phyloP scores from a whole-genome alignment of 2,888 invertebrate species.

The Phyllotreta striolata region DNA sequence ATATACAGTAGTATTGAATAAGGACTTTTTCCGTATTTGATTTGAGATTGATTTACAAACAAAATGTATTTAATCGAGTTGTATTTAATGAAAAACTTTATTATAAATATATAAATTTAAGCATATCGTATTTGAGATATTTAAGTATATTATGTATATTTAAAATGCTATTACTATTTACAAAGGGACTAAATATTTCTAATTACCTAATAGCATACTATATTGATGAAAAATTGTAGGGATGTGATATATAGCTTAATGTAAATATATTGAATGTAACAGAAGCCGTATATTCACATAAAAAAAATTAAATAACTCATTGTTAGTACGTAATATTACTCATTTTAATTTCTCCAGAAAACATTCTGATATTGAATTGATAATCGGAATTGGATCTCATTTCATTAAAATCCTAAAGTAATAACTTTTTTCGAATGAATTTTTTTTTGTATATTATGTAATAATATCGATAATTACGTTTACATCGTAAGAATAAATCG shows the following conservation, averaged over 20 bases:
- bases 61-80: conserved; percentile 26
- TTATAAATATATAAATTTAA: conserved; percentile 40
- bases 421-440: too few relatives aligned
- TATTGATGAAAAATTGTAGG: conserved; percentile 52
- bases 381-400: too few relatives aligned
- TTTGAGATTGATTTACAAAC: too few relatives aligned
- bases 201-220: conserved; percentile 45
- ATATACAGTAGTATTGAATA: too few relatives aligned
- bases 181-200: conserved; percentile 41
- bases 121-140: conserved; percentile 48
- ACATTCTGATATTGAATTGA: too few relatives aligned
- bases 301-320: conserved; percentile 15
- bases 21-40: conserved; percentile 18
- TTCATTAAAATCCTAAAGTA: too few relatives aligned
- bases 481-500: too few relatives aligned
- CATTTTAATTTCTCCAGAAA: neutral
- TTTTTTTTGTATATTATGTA: too few relatives aligned
- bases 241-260: conserved; percentile 58
- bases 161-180: conserved; percentile 30
- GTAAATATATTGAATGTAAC: conserved; percentile 52
- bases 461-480: too few relatives aligned
- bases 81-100: conserved; percentile 20
- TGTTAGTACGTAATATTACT: neutral
- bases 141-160: conserved; percentile 37
- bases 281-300: conserved; percentile 45